A percentile compares a stretch with the other conserved stretches of the same genome.
phyloP scores from a whole-genome alignment of 2,113 vertebrate species.

The Cephalopterus ornatus region DNA sequence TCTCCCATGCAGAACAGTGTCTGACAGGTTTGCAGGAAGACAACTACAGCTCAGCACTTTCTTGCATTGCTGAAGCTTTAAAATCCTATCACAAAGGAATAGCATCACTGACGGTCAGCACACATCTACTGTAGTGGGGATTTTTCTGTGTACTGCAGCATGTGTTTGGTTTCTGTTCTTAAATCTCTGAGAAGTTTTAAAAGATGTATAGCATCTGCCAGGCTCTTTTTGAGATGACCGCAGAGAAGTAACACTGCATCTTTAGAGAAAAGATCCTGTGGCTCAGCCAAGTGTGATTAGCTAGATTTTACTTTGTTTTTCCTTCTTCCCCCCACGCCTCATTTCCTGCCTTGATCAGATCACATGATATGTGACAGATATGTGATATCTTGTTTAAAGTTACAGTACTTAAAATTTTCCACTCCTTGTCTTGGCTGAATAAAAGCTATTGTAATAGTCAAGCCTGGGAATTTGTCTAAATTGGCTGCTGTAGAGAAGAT shows the following conservation, averaged over 20 bases:
- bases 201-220: neutral
- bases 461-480: neutral
- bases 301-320: neutral
- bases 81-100: constrained; percentile 97
- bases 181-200: neutral
- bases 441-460: neutral
- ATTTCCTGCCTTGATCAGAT: neutral
- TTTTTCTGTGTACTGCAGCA: neutral
- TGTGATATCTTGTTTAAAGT: neutral
- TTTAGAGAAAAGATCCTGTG: neutral
- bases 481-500: neutral
- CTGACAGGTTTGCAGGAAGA: constrained; percentile 86
- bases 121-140: neutral
- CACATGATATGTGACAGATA: neutral
- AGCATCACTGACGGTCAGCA: constrained; percentile 91
- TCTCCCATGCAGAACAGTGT: constrained; percentile 93
- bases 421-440: neutral
- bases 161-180: neutral
- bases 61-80: constrained; percentile 90
- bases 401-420: neutral
- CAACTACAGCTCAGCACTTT: constrained; percentile 87
- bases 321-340: neutral
- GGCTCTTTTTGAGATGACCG: neutral
- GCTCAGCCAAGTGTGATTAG: neutral
- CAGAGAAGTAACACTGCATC: neutral